Evolutionary conservation across 2,113 vertebrate species (phyloP).

Genomic region (Syngnathus typhle): DNA sequence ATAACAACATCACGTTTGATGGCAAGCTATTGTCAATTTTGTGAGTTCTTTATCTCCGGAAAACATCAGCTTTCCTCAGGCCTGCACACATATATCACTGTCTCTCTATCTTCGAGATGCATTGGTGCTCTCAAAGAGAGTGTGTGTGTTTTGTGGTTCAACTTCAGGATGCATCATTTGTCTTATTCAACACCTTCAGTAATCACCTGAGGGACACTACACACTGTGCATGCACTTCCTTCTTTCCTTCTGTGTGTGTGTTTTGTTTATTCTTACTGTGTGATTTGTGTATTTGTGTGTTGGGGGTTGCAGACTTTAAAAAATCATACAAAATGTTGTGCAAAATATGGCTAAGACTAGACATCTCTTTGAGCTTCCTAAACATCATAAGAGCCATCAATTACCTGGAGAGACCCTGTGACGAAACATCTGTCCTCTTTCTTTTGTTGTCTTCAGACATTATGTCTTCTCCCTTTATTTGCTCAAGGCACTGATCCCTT

Average conservation of each 20-base stretch:
- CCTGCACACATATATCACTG: constrained; percentile 14
- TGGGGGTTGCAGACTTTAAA: background rate
- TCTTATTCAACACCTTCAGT: background rate
- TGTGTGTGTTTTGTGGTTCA: background rate
- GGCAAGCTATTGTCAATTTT: background rate
- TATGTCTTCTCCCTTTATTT: too few relatives aligned
- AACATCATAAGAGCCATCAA: constrained; percentile 2
- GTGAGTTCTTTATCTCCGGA: background rate
- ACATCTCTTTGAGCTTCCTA: background rate
- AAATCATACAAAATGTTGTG: background rate
- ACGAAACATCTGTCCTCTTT: background rate
- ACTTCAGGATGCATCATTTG: constrained; percentile 3
- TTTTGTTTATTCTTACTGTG: background rate
- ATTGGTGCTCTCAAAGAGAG: background rate
- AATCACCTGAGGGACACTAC: background rate
- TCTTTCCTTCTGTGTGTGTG: constrained; percentile 3
- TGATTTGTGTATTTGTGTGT: constrained; percentile 6
- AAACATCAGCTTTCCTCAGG: constrained; percentile 1
- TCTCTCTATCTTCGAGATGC: constrained; percentile 3
- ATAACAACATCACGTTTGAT: background rate
- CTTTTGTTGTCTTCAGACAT: background rate
- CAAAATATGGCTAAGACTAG: background rate
- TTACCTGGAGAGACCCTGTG: background rate
- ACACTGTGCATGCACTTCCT: background rate
- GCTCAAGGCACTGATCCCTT: background rate